Base-by-base conservation (phyloP, 1,140 invertebrate genomes). In the Chelonus insularis region DNA sequence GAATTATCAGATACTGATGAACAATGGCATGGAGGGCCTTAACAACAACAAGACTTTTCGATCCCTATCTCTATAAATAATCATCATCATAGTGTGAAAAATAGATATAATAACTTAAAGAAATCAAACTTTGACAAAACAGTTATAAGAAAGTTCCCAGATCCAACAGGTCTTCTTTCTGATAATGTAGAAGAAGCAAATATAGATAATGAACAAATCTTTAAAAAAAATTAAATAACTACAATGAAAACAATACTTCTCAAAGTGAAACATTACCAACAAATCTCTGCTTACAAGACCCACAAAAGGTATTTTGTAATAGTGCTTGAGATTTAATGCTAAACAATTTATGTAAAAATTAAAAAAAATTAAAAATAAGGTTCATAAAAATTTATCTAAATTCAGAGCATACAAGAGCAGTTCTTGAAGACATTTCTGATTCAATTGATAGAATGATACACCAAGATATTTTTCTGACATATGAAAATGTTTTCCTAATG, bases 241-340 rank as follows among this genome's bases (percentile, higher is more conserved):
- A 29, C 25, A 29, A 29, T 29, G 25, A 29, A 4, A 7, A 29
- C 3, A 29, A 29, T n/a, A n/a, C n/a, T n/a, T 29, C 7, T 29
- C 3, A 29, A 29, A 3, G 7, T 7, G 7, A 29, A 4, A 47
- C 68, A 16, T 56, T 62, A 4, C 43, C 68, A 1, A 12, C 63
- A 0, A 62, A 71, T 18, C 72, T 72, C 52, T 81, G 73, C 69
- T 80, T 79, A 0, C 79, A 82, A 50, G 69, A 74, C 39, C 80
- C 78, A 2, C 76, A 75, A 55, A 75, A 71, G 50, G 36, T 77
- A 3, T 75, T 76, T 41, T 69, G 65, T 9, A 68, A 72, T 45
- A 78, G 77, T 25, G 72, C 79, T 23, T 82, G 80, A 79, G 71
- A 73, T 48, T 50, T 67, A 29, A 76, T 82, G 72, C 23, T 75